phyloP scores from a whole-genome alignment of 2,888 invertebrate genomes.

The Drosophila heteroneura region DNA sequence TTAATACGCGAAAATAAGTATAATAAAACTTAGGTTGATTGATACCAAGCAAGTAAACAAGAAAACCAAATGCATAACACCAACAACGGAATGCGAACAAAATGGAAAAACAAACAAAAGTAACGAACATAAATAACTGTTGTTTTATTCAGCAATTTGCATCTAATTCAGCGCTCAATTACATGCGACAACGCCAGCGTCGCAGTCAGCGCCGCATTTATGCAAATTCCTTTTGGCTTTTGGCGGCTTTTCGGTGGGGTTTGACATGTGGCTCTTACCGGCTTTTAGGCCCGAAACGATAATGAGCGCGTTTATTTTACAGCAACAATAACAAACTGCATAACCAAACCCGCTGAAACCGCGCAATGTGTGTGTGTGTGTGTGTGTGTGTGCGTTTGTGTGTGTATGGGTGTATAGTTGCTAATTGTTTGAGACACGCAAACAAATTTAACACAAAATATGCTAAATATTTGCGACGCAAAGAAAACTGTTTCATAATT shows the following conservation, averaged over 20 bases:
- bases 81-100: slow-evolving; percentile 43
- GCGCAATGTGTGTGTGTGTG: slow-evolving; percentile 17
- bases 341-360: slow-evolving; percentile 1
- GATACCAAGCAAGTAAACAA: slow-evolving; percentile 34
- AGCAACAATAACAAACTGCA: slow-evolving; percentile 30
- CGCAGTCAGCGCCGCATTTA: slow-evolving; percentile 36
- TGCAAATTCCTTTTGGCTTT: slow-evolving; percentile 63
- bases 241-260: slow-evolving; percentile 45
- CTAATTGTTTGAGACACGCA: slow-evolving; percentile 82
- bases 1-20: slow-evolving; percentile 67
- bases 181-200: slow-evolving; percentile 46
- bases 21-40: slow-evolving; percentile 61
- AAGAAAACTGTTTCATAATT: slow-evolving; percentile 74
- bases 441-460: slow-evolving; percentile 77
- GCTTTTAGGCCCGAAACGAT: slow-evolving; percentile 60
- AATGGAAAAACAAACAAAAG: slow-evolving; percentile 53
- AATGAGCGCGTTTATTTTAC: slow-evolving; percentile 70
- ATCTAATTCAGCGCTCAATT: slow-evolving; percentile 75
- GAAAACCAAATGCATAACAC: slow-evolving; percentile 40
- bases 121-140: slow-evolving; percentile 73
- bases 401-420: slow-evolving; percentile 43
- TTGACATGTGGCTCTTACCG: slow-evolving; percentile 54
- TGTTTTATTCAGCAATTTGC: slow-evolving; percentile 75
- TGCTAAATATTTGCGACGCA: slow-evolving; percentile 63
- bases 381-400: slow-evolving; percentile 25